These are phyloP conservation scores for Tyto alba DNA, from an alignment of 2,113 vertebrate species.

Conservation along the genomic window DNA sequence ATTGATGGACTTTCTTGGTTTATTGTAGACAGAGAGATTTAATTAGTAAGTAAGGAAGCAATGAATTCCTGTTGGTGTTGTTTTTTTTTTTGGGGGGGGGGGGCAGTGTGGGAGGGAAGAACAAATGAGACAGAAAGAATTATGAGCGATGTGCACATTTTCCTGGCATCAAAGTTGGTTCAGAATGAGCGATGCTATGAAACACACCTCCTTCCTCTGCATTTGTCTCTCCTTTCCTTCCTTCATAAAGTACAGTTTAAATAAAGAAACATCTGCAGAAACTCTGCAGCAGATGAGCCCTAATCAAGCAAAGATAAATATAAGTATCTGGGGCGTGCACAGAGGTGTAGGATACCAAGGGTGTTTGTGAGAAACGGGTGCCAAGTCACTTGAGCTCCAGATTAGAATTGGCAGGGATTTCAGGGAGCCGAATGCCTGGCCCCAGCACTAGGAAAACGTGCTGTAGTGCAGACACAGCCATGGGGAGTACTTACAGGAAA, in stretches of 20 bases:
- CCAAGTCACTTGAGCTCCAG: not conserved
- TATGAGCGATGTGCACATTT: not conserved
- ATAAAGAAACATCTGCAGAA: slow-evolving; percentile 62
- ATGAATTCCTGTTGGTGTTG: slow-evolving; percentile 56
- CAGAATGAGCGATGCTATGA: slow-evolving; percentile 20
- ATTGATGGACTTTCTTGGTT: slow-evolving; percentile 9
- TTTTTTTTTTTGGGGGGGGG: not conserved
- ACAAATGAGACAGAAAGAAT: slow-evolving; percentile 48
- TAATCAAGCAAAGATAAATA: slow-evolving; percentile 14
- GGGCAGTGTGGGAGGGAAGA: not conserved
- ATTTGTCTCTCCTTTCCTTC: slow-evolving; percentile 40
- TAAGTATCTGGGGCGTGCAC: not conserved
- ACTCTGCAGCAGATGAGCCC: not conserved
- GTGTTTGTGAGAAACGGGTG: not conserved
- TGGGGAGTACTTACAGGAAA: not conserved
- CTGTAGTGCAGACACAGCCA: not conserved
- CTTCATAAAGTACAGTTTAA: slow-evolving; percentile 40
- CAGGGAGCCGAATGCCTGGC: not conserved
- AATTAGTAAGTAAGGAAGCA: slow-evolving; percentile 64
- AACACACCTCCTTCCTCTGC: slow-evolving; percentile 54
- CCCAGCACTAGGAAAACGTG: not conserved
- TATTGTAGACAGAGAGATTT: slow-evolving; percentile 30
- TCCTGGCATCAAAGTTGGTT: slow-evolving; percentile 6
- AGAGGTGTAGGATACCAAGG: not conserved
- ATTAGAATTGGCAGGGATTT: not conserved